Evolutionary conservation across 2,113 vertebrate species (phyloP).

Genomic region (Pedionomus torquatus): DNA sequence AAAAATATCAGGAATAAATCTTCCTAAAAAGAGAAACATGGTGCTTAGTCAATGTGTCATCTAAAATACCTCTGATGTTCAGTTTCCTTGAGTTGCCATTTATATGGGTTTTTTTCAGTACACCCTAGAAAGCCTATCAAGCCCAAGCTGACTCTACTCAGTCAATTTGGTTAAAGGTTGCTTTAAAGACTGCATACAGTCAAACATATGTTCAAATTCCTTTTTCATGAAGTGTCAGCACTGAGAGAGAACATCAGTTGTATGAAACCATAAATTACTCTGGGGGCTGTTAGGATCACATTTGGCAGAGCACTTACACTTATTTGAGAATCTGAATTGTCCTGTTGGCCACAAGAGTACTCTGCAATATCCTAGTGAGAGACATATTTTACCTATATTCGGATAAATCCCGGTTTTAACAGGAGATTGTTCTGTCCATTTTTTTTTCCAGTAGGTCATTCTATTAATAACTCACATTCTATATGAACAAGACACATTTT

Average conservation of each 20-base stretch:
- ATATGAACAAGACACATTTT: not conserved
- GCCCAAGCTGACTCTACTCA: not conserved
- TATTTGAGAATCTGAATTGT: not conserved
- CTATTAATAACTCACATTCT: not conserved
- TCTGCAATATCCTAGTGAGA: not conserved
- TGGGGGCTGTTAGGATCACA: not conserved
- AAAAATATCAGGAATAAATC: not conserved
- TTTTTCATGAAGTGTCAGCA: not conserved
- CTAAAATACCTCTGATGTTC: not conserved
- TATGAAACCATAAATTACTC: not conserved
- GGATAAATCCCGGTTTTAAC: not conserved
- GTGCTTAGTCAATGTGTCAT: not conserved
- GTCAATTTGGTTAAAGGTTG: not conserved
- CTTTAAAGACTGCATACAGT: not conserved
- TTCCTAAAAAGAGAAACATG: not conserved
- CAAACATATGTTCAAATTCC: not conserved
- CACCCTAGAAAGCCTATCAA: not conserved
- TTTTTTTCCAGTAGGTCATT: not conserved
- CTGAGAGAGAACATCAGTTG: not conserved
- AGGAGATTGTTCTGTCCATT: not conserved
- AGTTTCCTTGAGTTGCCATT: not conserved
- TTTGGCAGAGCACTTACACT: not conserved
- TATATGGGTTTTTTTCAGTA: not conserved
- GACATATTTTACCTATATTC: not conserved
- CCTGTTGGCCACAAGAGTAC: not conserved